phyloP scores from a whole-genome alignment of 2,797 vertebrate genomes.

The Parauchenoglanis punctatus region DNA sequence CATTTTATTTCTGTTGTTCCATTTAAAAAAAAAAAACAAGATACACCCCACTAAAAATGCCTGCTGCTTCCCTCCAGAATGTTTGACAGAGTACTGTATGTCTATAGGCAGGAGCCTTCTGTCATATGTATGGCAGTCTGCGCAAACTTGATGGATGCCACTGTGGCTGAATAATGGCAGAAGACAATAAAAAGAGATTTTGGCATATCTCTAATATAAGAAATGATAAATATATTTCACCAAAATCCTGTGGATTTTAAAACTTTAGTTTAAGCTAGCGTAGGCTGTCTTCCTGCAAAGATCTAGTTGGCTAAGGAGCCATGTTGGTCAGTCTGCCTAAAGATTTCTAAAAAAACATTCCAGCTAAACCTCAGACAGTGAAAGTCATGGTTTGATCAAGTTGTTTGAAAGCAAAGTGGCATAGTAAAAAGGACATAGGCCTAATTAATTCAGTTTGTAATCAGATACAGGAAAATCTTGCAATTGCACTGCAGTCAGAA shows the following conservation, averaged over 20 bases:
- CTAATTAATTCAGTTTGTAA: not conserved
- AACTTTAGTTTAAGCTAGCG: not conserved
- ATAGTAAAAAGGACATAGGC: conserved; percentile 2
- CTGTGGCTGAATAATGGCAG: not conserved
- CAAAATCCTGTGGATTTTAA: not conserved
- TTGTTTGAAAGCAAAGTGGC: not conserved
- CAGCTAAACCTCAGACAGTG: not conserved
- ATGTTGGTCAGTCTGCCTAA: not conserved
- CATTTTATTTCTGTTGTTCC: conserved; percentile 70
- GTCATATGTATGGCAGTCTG: not conserved
- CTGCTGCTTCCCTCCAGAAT: conserved; percentile 28
- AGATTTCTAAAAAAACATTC: not conserved
- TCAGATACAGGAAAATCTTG: not conserved
- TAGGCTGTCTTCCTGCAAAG: not conserved
- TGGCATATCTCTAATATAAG: not conserved
- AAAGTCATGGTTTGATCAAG: not conserved
- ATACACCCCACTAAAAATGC: conserved; percentile 30
- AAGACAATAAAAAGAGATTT: not conserved
- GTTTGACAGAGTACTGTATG: conserved; percentile 20
- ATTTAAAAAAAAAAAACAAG: conserved; percentile 45
- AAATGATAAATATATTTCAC: not conserved
- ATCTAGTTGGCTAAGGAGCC: not conserved
- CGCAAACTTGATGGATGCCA: not conserved
- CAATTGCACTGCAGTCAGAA: not conserved
- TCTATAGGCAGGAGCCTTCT: not conserved